phyloP scores from a whole-genome alignment of 2,888 invertebrate species.

The Theretra japonica region DNA sequence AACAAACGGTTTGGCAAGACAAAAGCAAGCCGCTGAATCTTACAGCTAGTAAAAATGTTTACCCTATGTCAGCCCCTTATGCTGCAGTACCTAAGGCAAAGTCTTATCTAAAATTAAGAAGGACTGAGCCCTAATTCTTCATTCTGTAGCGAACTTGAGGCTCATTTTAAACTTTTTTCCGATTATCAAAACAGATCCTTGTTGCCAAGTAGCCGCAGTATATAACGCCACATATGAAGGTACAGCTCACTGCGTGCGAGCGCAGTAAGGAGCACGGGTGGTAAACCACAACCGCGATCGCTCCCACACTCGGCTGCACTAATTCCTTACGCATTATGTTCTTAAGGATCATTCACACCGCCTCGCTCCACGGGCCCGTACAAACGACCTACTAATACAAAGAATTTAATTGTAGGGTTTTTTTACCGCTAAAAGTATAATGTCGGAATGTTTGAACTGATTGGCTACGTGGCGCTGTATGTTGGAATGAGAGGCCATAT shows the following conservation, averaged over 20 bases:
- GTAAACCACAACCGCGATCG: conserved; percentile 72
- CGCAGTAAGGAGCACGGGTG: conserved; percentile 60
- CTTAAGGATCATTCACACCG: conserved; percentile 22
- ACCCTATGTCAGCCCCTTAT: no score
- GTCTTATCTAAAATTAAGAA: no score
- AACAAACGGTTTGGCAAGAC: no score
- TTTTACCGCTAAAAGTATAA: neutral
- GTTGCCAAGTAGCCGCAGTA: neutral
- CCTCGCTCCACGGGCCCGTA: neutral
- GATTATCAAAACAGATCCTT: neutral
- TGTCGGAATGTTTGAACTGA: neutral
- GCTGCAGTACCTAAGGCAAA: no score
- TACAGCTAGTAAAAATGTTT: no score
- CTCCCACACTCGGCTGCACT: conserved; percentile 70
- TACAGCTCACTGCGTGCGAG: conserved; percentile 29
- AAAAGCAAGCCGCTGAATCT: no score
- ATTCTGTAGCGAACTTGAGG: no score
- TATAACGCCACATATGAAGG: neutral
- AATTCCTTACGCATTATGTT: conserved; percentile 65
- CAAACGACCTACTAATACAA: neutral
- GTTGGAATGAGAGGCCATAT: no score
- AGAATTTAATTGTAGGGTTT: neutral
- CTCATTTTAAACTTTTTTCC: no score
- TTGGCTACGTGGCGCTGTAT: no score
- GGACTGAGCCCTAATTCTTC: no score